Percentiles rank a stretch among this genome's conserved stretches.
phyloP scores from a whole-genome alignment of 2,113 vertebrate genomes.

The Ptychochromis oligacanthus region DNA sequence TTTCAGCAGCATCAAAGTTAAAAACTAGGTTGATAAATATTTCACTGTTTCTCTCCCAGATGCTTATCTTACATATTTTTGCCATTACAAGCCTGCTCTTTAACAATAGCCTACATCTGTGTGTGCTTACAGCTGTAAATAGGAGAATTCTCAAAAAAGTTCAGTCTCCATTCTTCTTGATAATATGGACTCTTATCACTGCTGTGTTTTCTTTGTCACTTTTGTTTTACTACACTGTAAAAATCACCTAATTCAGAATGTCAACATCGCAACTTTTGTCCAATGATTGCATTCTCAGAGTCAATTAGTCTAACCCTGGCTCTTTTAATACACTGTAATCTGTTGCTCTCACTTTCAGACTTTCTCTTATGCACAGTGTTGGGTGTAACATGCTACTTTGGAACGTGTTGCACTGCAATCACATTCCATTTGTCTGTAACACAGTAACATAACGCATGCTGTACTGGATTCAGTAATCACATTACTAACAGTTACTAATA shows the following conservation, averaged over 20 bases:
- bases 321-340: background rate
- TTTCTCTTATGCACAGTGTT: background rate
- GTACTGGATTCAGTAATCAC: no score
- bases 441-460: background rate
- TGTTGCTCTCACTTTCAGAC: background rate
- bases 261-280: background rate
- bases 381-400: background rate
- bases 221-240: no score
- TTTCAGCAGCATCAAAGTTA: conserved; percentile 56
- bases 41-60: conserved; percentile 40
- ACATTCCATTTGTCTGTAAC: background rate
- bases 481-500: no score
- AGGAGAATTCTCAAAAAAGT: background rate
- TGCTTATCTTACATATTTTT: conserved; percentile 51
- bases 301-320: no score
- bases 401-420: background rate
- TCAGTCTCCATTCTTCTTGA: background rate
- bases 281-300: background rate
- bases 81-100: conserved; percentile 19
- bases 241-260: no score
- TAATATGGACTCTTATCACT: background rate
- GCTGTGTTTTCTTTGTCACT: no score
- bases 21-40: conserved; percentile 59
- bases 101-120: conserved; percentile 15
- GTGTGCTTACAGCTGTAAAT: conserved; percentile 36